phyloP scores from a whole-genome alignment of 2,888 invertebrate genomes.

The Tribolium freemani region DNA sequence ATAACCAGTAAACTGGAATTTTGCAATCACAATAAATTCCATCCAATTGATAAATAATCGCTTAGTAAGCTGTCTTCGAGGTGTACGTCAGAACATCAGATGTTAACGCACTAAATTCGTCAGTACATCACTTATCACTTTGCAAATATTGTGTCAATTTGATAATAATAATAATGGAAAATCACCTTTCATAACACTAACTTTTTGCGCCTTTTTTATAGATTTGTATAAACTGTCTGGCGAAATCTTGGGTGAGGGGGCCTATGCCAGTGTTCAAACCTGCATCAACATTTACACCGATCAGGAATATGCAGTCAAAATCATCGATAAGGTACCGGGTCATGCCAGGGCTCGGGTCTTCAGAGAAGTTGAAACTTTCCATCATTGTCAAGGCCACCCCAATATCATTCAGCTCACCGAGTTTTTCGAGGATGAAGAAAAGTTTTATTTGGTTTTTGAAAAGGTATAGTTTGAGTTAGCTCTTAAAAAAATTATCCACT shows the following conservation, averaged over 20 bases:
- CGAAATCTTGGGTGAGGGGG: conserved; percentile 96
- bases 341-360: conserved; percentile 95
- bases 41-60: not conserved
- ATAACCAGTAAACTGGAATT: not conserved
- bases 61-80: not conserved
- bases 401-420: conserved; percentile 98
- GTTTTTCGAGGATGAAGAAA: conserved; percentile 96
- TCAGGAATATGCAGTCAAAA: conserved; percentile 97
- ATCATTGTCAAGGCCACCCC: conserved; percentile 97
- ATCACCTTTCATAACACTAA: conserved; percentile 19
- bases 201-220: conserved; percentile 61
- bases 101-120: not conserved
- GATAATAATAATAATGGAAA: conserved; percentile 14
- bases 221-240: conserved; percentile 96
- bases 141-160: not conserved
- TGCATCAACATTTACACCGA: conserved; percentile 93
- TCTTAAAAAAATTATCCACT: not conserved
- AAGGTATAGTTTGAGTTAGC: conserved; percentile 73
- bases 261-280: conserved; percentile 95
- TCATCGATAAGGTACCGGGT: conserved; percentile 95
- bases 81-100: too few species aligned
- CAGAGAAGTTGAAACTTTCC: conserved; percentile 99
- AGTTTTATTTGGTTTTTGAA: conserved; percentile 98
- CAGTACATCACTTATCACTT: not conserved
- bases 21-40: not conserved